Evolutionary conservation across 1,140 invertebrate genomes (phyloP), one percentile per base, ranked within the genome.

Genomic region (Ceratosolen solmsi): DNA sequence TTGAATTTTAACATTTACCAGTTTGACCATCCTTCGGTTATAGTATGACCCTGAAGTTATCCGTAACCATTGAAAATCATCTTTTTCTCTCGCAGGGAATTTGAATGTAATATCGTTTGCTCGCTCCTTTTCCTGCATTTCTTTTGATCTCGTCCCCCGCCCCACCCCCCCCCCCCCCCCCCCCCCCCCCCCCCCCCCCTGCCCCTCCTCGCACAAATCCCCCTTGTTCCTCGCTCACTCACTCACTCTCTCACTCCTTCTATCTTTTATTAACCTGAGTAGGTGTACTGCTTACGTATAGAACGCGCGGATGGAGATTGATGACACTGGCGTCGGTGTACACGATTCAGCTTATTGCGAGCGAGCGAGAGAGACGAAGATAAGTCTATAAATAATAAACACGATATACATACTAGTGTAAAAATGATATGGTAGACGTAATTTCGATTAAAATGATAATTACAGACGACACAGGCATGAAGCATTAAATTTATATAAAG

Each of bases 361-460:
- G 17, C 5, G 63, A 68, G 17, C 5, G 63, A 68, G 63, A 8
- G 63, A 68, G 63, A 68, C 63, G n/a, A 38, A 22, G 63, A 36
- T 68, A 38, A 33, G 33, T 68, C 63, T 68, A 38, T 38, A 68
- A 38, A 68, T 68, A 68, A 68, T 68, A 68, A 68, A 38, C 63
- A 38, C 30, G 63, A 68, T 68, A 68, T 68, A 68, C 20, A n/a
- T 38, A 68, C 33, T 38, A 68, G 63, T 9, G 33, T 38, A 63
- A 63, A 68, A 68, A 68, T 38, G 22, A 68, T 68, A 68, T 68
- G 33, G 63, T 68, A 68, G 63, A 15, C 33, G 36, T 68, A 68
- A 68, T 68, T 68, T 68, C 63, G 33, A 68, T 68, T 68, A 68
- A 68, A 68, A 68, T 68, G 36, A 68, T 68, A 68, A 68, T 68